Evolutionary conservation across 2,888 invertebrate genomes (phyloP), one percentile per base, ranked within the genome.

Genomic region (Escarpia spicata): DNA sequence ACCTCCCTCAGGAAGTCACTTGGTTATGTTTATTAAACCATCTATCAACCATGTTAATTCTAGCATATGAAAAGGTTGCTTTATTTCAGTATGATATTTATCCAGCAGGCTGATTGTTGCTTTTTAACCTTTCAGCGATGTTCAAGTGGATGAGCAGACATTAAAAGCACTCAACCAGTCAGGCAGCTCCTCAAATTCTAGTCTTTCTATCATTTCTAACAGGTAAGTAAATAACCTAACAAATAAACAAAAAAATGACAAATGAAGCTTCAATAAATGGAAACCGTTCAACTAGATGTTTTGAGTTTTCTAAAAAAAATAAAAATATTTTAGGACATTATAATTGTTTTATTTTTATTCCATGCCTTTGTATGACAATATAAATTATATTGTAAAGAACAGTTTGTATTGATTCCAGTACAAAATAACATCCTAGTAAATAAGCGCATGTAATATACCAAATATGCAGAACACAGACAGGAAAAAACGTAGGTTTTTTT

Each of bases 131-230:
- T 52, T 91, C 58, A 97, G 97, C 97, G 98, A 98, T 97, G 97
- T 96, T 45, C 95, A 95, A 91, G 94, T 97, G 96, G 97, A 97
- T 95, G 97, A 97, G 95, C 96, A 95, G 92, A 94, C 95, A 15
- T 94, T 95, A 31, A 94, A 95, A 92, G 95, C 95, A 92, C 95
- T 96, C 58, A 95, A 95, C 93, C 95, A 97, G 96, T 97, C 97
- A 94, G 97, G 97, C 95, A 98, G 98, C 97, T 98, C 98, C 94
- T 98, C 98, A 94, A 98, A 97, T 96, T 97, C 97, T 95, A 97
- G 97, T 97, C 97, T 97, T 95, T 97, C 97, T 93, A 97, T 97
- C 95, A 97, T 91, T 37, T 91, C 91, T 45, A 91, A 45, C 44
- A 91, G 91, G 91, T 91, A 52, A 45, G 91, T 91, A n/a, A 43